Conservation (phyloP, 2,113 vertebrate genomes). For the Mystacornis crossleyi region DNA sequence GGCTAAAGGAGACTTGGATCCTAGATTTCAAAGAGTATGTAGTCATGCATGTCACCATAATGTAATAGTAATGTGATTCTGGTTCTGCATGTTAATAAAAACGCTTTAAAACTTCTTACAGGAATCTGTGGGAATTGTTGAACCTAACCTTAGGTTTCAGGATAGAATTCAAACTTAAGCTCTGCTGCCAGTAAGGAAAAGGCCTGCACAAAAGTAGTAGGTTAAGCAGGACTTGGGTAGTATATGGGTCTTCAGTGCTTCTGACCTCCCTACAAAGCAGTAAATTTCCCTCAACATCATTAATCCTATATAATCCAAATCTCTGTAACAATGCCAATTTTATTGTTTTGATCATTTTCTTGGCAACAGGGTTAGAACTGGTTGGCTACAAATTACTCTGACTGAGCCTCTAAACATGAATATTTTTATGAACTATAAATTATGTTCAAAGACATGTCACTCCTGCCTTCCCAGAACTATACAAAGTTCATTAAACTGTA, state of each 20-base stretch:
- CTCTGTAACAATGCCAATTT: conserved; percentile 34
- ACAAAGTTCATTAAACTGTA: conserved; percentile 34
- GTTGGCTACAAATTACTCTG: conserved; percentile 37
- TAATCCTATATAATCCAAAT: conserved; percentile 33
- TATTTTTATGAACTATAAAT: conserved; percentile 14
- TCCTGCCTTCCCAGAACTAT: neutral
- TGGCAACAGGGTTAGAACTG: conserved; percentile 17
- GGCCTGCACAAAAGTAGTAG: neutral
- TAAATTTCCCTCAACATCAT: neutral
- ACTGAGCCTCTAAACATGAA: conserved; percentile 7
- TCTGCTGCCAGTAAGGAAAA: neutral
- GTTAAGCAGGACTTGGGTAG: neutral
- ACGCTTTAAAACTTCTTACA: neutral
- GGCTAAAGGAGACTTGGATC: neutral
- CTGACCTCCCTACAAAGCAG: neutral
- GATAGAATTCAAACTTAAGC: neutral
- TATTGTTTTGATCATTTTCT: conserved; percentile 50
- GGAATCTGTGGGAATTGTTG: neutral
- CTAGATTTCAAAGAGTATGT: neutral
- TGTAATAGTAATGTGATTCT: neutral
- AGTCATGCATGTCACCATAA: neutral
- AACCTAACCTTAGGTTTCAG: neutral
- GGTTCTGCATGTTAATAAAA: neutral
- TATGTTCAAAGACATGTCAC: conserved; percentile 37
- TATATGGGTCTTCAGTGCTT: neutral